Conservation (phyloP, 2,888 invertebrate species). For the Andrena flavipes region DNA sequence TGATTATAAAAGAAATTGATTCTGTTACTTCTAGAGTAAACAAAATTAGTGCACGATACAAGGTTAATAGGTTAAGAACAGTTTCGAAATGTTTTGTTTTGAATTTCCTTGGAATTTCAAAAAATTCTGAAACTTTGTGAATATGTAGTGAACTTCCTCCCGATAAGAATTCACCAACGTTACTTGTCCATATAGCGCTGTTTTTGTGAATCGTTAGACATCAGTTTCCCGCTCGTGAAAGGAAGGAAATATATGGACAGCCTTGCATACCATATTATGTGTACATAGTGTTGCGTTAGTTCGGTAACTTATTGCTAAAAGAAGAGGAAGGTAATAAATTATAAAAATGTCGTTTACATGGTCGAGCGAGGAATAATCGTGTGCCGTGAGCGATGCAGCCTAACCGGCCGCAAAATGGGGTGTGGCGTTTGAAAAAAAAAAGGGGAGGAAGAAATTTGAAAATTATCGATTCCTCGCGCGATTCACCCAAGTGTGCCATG, state of each 20-base stretch:
- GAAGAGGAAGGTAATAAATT: constrained; percentile 49
- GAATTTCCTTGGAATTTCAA: too few species aligned
- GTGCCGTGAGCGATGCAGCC: constrained; percentile 28
- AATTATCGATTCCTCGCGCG: constrained; percentile 64
- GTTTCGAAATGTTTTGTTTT: too few species aligned
- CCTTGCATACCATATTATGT: too few species aligned
- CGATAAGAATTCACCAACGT: too few species aligned
- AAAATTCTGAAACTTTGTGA: too few species aligned
- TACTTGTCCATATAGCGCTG: too few species aligned
- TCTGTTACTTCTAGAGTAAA: too few species aligned
- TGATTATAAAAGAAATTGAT: too few species aligned
- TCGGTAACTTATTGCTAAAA: neutral
- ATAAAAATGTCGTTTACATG: constrained; percentile 52
- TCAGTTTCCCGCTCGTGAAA: neutral
- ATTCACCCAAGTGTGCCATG: constrained; percentile 61
- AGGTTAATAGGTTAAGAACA: too few species aligned
- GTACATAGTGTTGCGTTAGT: neutral
- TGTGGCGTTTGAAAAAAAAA: constrained; percentile 37
- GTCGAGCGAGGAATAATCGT: constrained; percentile 49
- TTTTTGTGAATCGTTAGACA: too few species aligned
- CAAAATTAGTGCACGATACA: too few species aligned
- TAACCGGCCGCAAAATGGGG: constrained; percentile 59
- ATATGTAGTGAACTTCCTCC: too few species aligned
- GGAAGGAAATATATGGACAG: neutral
- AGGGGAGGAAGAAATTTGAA: constrained; percentile 58